phyloP scores from a whole-genome alignment of 2,113 vertebrate species.

The Zingel zingel region DNA sequence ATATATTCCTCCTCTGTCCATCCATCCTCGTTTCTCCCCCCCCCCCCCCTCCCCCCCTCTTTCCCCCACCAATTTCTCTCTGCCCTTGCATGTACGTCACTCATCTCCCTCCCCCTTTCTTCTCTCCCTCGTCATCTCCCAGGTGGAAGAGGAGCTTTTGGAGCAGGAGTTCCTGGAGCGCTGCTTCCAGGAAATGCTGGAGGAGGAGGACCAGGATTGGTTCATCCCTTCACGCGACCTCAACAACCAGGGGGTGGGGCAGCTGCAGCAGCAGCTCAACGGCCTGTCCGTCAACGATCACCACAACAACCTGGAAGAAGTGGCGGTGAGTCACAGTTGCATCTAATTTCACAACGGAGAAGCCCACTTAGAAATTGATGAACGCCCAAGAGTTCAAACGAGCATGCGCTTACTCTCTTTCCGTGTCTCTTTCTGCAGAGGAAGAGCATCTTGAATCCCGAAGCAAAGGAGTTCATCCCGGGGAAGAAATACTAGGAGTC shows the following conservation, averaged over 20 bases:
- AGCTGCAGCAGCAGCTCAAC: conserved; percentile 95
- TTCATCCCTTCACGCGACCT: conserved; percentile 96
- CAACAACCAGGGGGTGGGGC: conserved; percentile 90
- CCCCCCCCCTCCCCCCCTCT: no score
- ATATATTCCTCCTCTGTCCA: neutral
- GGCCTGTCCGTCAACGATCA: conserved; percentile 88
- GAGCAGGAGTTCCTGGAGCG: conserved; percentile 98
- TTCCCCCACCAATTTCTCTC: neutral
- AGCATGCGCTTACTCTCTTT: neutral
- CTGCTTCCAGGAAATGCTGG: conserved; percentile 99
- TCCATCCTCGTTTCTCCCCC: no score
- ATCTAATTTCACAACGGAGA: neutral
- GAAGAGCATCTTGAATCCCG: conserved; percentile 98
- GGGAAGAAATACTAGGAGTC: conserved; percentile 96
- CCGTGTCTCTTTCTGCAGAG: conserved; percentile 80
- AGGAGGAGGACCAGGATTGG: conserved; percentile 98
- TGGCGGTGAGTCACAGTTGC: conserved; percentile 88
- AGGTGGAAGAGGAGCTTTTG: conserved; percentile 98
- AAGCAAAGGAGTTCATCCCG: conserved; percentile 98
- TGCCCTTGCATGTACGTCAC: neutral
- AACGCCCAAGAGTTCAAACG: neutral
- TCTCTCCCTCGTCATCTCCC: conserved; percentile 8
- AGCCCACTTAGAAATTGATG: neutral
- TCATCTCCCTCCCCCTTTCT: neutral
- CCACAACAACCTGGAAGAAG: conserved; percentile 88